These are phyloP conservation scores for Latrodectus hesperus DNA, from an alignment of 2,888 invertebrate species.

Conservation along the genomic window DNA sequence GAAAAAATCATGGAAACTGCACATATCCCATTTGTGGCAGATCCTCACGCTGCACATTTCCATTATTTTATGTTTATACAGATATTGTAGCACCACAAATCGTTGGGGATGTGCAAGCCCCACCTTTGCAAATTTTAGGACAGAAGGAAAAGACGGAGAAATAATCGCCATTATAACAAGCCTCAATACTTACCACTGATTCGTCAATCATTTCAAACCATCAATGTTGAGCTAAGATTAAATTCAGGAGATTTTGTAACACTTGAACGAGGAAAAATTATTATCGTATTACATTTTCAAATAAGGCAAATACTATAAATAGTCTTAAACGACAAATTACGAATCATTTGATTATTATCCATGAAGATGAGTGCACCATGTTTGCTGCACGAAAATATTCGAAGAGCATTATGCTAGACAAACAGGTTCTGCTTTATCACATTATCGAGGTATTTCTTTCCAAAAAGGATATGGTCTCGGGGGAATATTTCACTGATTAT, in stretches of 20 bases:
- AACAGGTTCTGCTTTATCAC: background rate
- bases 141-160: constrained; percentile 41
- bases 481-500: background rate
- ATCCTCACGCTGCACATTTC: background rate
- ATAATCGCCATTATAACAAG: background rate
- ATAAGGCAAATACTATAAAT: too few relatives aligned
- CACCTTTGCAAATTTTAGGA: constrained; percentile 71
- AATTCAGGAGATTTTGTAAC: constrained; percentile 11
- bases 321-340: too few relatives aligned
- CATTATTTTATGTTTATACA: constrained; percentile 70
- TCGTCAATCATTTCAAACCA: constrained; percentile 9
- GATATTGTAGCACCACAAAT: constrained; percentile 71
- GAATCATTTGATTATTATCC: background rate
- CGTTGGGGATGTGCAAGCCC: constrained; percentile 71
- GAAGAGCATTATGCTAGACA: constrained; percentile 7
- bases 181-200: too few relatives aligned
- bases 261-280: constrained; percentile 26
- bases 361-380: background rate
- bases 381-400: constrained; percentile 3
- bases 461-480: constrained; percentile 4
- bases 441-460: constrained; percentile 4
- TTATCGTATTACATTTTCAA: constrained; percentile 12
- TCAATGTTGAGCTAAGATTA: constrained; percentile 21
- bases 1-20: background rate
- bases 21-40: constrained; percentile 14